Evolutionary conservation across 2,797 vertebrate genomes (phyloP), one percentile per base, ranked within the genome.

Genomic region (Fundulus diaphanus): DNA sequence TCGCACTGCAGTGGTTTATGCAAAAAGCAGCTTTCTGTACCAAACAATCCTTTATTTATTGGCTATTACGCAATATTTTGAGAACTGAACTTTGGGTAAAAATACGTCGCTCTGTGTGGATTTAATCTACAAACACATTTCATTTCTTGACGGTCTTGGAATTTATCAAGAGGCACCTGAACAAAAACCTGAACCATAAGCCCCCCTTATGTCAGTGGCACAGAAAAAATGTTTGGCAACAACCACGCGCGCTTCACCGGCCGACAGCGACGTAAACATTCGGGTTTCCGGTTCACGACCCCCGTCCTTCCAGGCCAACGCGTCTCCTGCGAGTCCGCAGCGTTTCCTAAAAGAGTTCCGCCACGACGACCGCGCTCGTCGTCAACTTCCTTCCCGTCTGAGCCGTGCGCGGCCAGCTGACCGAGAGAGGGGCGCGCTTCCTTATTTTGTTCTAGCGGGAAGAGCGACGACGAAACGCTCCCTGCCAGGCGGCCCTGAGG

Each of bases 381-480:
- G 83, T 76, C 69, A 82, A 92, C 91, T 92, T 94, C 91, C 91
- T 74, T 77, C 90, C 76, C 33, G 81, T 61, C n/a, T n/a, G 72
- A 91, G 79, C 85, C 75, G 83, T 68, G 68, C 78, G 87, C 87
- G 88, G 87, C 89, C 87, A 82, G 87, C 88, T 84, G 87, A 85
- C 86, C 85, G 73, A 83, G 24, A 73, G 79, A 88, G 88, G 88
- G 74, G 61, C 27, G 81, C 73, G 88, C 91, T 93, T 93, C 92
- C 92, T 93, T 85, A 86, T 92, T 93, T 93, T 93, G 91, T 92
- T 92, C 77, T 68, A 79, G n/a, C 76, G 84, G 88, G 89, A 92
- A 92, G 89, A 88, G 79, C 80, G 29, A 76, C 70, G 74, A 76
- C 37, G 6, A 82, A 82, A 90, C 81, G 68, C 76, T n/a, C 46